Evolutionary conservation across 2,888 invertebrate genomes (phyloP).

Genomic region (Epirrhoe alternata): DNA sequence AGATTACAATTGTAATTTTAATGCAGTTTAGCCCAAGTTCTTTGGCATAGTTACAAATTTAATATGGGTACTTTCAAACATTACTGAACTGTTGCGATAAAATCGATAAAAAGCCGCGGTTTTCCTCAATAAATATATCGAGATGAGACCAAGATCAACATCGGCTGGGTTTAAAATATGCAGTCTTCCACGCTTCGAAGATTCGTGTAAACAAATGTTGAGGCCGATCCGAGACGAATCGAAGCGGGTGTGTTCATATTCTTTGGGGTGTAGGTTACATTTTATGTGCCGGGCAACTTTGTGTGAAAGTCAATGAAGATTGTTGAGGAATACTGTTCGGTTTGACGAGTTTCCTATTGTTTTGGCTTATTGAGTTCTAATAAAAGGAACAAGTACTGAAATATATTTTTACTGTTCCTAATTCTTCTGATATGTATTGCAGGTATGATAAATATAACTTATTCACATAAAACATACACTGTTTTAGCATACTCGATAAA

Average conservation of each 20-base stretch:
- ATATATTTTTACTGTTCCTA: too few species aligned
- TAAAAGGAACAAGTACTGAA: background rate
- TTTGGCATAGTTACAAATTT: background rate
- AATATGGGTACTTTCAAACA: background rate
- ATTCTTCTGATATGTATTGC: too few species aligned
- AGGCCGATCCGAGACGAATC: slow-evolving; percentile 68
- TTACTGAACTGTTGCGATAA: slow-evolving; percentile 48
- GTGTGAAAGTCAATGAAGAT: slow-evolving; percentile 25
- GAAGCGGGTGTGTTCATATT: slow-evolving; percentile 60
- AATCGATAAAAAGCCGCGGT: slow-evolving; percentile 74
- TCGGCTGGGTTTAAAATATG: slow-evolving; percentile 75
- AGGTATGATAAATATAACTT: too few species aligned
- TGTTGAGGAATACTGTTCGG: slow-evolving; percentile 18
- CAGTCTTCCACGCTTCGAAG: slow-evolving; percentile 72
- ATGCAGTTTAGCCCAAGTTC: background rate
- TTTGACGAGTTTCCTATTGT: slow-evolving; percentile 22
- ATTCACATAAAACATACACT: too few species aligned
- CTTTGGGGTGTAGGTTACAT: slow-evolving; percentile 22
- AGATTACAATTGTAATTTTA: background rate
- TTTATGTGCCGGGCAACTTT: slow-evolving; percentile 30
- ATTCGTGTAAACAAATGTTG: slow-evolving; percentile 75
- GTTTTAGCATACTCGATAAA: background rate
- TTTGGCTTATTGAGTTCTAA: slow-evolving; percentile 21
- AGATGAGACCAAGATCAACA: slow-evolving; percentile 81
- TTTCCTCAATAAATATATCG: slow-evolving; percentile 79